Conservation (phyloP, 2,113 vertebrate genomes). For the Siphamia tubifer region DNA sequence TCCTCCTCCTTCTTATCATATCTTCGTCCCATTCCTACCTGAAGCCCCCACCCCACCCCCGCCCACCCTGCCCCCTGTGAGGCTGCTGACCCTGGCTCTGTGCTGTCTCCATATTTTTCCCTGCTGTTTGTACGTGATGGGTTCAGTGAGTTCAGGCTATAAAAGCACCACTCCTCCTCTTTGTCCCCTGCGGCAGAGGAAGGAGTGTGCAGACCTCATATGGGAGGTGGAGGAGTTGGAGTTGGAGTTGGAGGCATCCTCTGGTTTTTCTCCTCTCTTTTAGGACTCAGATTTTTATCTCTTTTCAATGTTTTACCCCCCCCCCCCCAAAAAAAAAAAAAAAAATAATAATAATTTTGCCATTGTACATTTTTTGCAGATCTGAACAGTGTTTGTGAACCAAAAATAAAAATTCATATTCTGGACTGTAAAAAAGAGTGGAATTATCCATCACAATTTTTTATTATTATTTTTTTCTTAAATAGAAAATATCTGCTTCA, state of each 20-base stretch:
- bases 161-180: slow-evolving; percentile 55
- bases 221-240: slow-evolving; percentile 17
- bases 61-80: slow-evolving; percentile 9
- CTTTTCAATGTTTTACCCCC: too few relatives aligned
- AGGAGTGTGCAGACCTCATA: slow-evolving; percentile 44
- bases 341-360: too few relatives aligned
- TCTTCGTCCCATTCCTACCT: not conserved
- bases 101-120: slow-evolving; percentile 43
- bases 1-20: not conserved
- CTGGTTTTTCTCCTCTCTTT: slow-evolving; percentile 35
- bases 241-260: slow-evolving; percentile 26
- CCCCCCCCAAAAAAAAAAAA: too few relatives aligned
- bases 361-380: too few relatives aligned
- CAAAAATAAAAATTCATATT: too few relatives aligned
- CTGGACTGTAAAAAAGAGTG: too few relatives aligned
- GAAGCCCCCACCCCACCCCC: not conserved
- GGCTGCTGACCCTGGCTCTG: slow-evolving; percentile 23
- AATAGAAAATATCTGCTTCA: too few relatives aligned
- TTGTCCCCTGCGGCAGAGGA: slow-evolving; percentile 46
- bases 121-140: slow-evolving; percentile 56
- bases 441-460: too few relatives aligned
- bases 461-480: too few relatives aligned
- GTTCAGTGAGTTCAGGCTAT: slow-evolving; percentile 72
- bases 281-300: not conserved
- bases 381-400: too few relatives aligned